phyloP scores from a whole-genome alignment of 2,888 invertebrate genomes.

The Leptinotarsa haldemani region DNA sequence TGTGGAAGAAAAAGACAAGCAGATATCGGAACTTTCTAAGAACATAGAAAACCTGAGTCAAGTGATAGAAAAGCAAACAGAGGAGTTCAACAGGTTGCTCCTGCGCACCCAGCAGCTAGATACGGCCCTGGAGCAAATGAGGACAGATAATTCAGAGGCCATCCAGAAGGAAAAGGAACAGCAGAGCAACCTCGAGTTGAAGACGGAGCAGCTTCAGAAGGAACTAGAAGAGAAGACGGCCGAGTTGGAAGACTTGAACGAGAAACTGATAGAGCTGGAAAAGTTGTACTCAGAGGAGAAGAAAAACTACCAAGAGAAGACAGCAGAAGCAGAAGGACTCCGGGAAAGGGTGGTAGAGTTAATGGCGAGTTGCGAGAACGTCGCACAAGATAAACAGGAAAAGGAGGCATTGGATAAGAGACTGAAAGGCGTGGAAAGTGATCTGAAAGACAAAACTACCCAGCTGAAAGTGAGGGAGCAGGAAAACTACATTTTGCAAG shows the following conservation, averaged over 20 bases:
- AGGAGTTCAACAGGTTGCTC: conserved; percentile 46
- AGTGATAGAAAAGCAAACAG: conserved; percentile 39
- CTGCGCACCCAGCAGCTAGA: conserved; percentile 40
- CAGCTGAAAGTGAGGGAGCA: conserved; percentile 37
- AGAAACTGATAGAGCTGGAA: conserved; percentile 36
- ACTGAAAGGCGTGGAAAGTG: conserved; percentile 28
- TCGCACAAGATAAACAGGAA: conserved; percentile 33
- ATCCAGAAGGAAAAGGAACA: conserved; percentile 45
- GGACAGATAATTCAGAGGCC: conserved; percentile 32
- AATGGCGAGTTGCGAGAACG: conserved; percentile 25
- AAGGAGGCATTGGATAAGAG: conserved; percentile 23
- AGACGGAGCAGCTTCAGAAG: conserved; percentile 40
- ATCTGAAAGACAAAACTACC: conserved; percentile 27
- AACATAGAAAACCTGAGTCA: conserved; percentile 33
- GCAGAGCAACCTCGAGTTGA: conserved; percentile 39
- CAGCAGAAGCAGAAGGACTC: conserved; percentile 9
- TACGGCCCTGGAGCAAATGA: conserved; percentile 31
- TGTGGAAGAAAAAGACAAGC: conserved; percentile 32
- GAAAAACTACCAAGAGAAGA: conserved; percentile 23
- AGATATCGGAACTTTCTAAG: conserved; percentile 33
- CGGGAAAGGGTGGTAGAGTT: conserved; percentile 29
- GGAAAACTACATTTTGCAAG: conserved; percentile 33
- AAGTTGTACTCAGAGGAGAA: conserved; percentile 27
- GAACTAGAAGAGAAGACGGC: conserved; percentile 33
- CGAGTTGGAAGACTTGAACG: conserved; percentile 30